A percentile compares a stretch with the other conserved stretches of the same genome.
phyloP scores from a whole-genome alignment of 2,797 vertebrate species.

The Notolepis coatsorum region DNA sequence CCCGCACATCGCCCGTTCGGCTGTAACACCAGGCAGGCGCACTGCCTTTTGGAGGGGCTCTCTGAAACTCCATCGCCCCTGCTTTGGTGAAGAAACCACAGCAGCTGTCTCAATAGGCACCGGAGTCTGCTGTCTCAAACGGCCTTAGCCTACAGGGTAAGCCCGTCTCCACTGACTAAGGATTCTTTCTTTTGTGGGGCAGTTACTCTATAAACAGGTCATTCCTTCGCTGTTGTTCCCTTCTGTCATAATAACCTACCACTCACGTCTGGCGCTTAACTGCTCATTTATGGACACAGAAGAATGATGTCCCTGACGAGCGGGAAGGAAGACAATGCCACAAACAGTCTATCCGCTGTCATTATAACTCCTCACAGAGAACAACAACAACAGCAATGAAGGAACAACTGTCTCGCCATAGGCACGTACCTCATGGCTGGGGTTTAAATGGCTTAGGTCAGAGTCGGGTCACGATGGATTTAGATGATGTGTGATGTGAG shows the following conservation, averaged over 20 bases:
- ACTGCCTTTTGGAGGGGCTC: slow-evolving; percentile 31
- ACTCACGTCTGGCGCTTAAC: slow-evolving; percentile 31
- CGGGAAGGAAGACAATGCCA: background rate
- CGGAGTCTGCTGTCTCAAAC: slow-evolving; percentile 38
- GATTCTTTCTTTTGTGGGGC: slow-evolving; percentile 32
- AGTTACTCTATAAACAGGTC: slow-evolving; percentile 35
- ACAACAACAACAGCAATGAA: slow-evolving; percentile 34
- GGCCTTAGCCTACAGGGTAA: slow-evolving; percentile 49
- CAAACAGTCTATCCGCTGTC: slow-evolving; percentile 17
- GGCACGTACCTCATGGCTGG: slow-evolving; percentile 31
- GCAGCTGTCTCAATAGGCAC: slow-evolving; percentile 70
- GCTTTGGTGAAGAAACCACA: slow-evolving; percentile 65
- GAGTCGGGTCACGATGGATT: slow-evolving; percentile 13
- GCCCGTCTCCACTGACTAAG: slow-evolving; percentile 43
- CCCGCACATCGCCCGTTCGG: slow-evolving; percentile 26
- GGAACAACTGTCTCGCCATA: slow-evolving; percentile 40
- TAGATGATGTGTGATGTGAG: slow-evolving; percentile 11
- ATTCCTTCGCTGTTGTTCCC: slow-evolving; percentile 37
- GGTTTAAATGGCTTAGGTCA: slow-evolving; percentile 15
- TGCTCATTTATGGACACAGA: slow-evolving; percentile 32
- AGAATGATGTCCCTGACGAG: slow-evolving; percentile 27
- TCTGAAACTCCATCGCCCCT: slow-evolving; percentile 46
- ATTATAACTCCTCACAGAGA: slow-evolving; percentile 45
- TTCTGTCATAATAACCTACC: slow-evolving; percentile 36
- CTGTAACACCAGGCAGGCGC: slow-evolving; percentile 27